Evolutionary conservation across 2,888 invertebrate genomes (phyloP), one percentile per base, ranked within the genome.

Genomic region (Pegoplata infirma): DNA sequence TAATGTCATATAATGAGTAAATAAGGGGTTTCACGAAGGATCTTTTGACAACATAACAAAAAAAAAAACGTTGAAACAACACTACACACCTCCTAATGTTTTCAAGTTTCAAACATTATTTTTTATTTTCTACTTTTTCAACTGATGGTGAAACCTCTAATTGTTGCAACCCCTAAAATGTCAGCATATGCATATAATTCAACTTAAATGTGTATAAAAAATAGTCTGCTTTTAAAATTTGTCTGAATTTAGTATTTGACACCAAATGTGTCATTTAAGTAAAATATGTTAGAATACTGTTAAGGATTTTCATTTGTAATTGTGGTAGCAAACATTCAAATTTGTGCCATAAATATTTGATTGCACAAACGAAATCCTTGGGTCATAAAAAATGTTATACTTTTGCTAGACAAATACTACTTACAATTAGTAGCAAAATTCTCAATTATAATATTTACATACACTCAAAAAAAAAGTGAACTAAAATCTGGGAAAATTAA

Each of bases 101-200:
- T n/a, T n/a, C n/a, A n/a, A n/a, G n/a, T n/a, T n/a, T 32, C 8
- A 32, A 32, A 32, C 32, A 32, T 32, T 40, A 66, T n/a, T n/a
- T n/a, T n/a, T n/a, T n/a, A n/a, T n/a, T n/a, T n/a, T n/a, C n/a
- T n/a, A n/a, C n/a, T n/a, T n/a, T n/a, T n/a, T n/a, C n/a, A n/a
- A n/a, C n/a, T n/a, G n/a, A n/a, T n/a, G n/a, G n/a, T n/a, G n/a
- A n/a, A n/a, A n/a, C n/a, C n/a, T n/a, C n/a, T n/a, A n/a, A n/a
- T n/a, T n/a, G n/a, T n/a, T n/a, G 16, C 44, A 67, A 73, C 46
- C 67, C 73, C 2, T 63, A 40, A 69, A 76, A 78, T 73, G 61
- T 25, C 47, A 53, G 68, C 58, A 63, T 56, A 19, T 73, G 68
- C 56, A 36, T 28, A n/a, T n/a, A n/a, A n/a, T 56, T 40, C n/a